Conservation (phyloP, 2,888 invertebrate species). For the Dromius quadrimaculatus region DNA sequence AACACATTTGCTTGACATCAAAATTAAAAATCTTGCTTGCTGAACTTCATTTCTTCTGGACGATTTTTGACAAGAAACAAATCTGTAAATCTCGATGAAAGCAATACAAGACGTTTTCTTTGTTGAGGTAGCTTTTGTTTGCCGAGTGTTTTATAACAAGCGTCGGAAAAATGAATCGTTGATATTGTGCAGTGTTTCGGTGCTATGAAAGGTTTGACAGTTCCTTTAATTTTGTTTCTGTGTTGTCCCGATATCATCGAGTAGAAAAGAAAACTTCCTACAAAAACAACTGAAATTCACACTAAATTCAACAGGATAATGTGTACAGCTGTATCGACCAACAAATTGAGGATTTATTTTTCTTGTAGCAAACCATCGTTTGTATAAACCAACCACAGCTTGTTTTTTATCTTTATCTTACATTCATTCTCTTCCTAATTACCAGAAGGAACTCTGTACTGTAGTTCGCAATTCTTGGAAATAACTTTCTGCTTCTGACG, state of each 20-base stretch:
- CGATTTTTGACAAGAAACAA: constrained; percentile 48
- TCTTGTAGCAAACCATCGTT: neutral
- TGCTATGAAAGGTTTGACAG: constrained; percentile 46
- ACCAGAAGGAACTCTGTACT: neutral
- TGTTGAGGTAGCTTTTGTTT: constrained; percentile 51
- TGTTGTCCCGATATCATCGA: constrained; percentile 45
- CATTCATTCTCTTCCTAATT: neutral
- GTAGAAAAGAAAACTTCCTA: constrained; percentile 31
- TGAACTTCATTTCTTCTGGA: constrained; percentile 45
- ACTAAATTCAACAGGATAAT: constrained; percentile 32
- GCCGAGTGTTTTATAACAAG: constrained; percentile 49
- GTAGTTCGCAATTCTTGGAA: neutral
- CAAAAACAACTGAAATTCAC: constrained; percentile 11
- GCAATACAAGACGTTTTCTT: constrained; percentile 51
- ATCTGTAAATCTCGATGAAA: constrained; percentile 51
- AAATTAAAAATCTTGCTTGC: constrained; percentile 47
- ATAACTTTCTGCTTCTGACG: too few relatives aligned
- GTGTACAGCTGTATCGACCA: neutral
- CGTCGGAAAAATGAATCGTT: constrained; percentile 44
- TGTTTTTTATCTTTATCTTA: neutral
- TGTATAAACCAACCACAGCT: neutral
- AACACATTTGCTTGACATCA: constrained; percentile 32
- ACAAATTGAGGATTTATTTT: neutral
- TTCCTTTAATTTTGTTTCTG: constrained; percentile 47
- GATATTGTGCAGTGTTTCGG: constrained; percentile 42